Evolutionary conservation across 2,113 vertebrate species (phyloP).

Genomic region (Pelodiscus sinensis): DNA sequence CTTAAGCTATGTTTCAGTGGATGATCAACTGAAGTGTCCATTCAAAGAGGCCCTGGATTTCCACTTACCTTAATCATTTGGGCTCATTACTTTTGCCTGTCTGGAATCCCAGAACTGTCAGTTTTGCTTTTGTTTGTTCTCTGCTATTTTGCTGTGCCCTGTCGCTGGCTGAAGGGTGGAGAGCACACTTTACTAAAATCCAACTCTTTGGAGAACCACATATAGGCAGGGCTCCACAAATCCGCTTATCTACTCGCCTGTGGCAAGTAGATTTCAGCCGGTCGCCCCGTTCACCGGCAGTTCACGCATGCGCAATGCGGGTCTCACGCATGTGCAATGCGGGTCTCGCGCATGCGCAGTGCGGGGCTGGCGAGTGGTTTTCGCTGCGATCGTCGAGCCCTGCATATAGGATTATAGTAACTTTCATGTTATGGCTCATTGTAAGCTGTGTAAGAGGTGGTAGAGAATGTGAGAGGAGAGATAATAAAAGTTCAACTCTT

Average conservation of each 20-base stretch:
- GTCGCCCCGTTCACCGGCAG: too few species aligned
- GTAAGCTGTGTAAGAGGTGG: neutral
- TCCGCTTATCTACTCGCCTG: too few species aligned
- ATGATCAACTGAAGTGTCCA: neutral
- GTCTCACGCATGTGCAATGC: too few species aligned
- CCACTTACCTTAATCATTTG: neutral
- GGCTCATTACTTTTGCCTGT: neutral
- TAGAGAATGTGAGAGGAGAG: neutral
- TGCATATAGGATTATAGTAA: neutral
- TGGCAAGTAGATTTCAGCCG: too few species aligned
- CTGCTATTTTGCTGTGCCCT: neutral
- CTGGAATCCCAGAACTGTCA: neutral
- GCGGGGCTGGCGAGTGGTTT: too few species aligned
- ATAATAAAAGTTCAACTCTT: neutral
- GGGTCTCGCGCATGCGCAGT: too few species aligned
- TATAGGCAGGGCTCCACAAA: too few species aligned
- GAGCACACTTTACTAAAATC: neutral
- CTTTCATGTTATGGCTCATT: neutral
- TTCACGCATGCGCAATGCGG: too few species aligned
- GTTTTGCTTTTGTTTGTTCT: neutral
- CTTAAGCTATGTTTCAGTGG: neutral
- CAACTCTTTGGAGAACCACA: neutral
- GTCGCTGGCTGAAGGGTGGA: too few species aligned
- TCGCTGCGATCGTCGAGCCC: too few species aligned
- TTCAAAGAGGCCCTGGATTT: neutral